Base-by-base conservation (phyloP, 2,888 invertebrate genomes). In the Himalopsyche tibetana region DNA sequence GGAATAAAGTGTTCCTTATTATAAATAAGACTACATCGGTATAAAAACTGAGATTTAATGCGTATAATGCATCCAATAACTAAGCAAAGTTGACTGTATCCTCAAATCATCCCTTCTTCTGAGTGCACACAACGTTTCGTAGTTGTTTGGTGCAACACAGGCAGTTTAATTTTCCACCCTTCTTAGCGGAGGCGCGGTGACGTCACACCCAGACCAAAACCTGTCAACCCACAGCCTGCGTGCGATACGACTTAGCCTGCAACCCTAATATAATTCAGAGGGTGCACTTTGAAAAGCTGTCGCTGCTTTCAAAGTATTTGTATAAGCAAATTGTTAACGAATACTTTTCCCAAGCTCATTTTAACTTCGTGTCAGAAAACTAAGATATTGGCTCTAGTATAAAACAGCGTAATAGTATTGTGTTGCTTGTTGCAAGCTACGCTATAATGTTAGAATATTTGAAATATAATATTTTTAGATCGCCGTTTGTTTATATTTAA, bases 131-230 rank as follows among this genome's bases (percentile, higher is more conserved):
- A 85, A 28, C 45, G 40, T 36, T 45, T 11, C 74, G 55, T 79
- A 28, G 36, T 55, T 36, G 79, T 63, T 63, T 63, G 63, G 74
- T 85, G 87, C 87, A 85, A 40, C 55, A 85, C 19, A 63, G 63
- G 19, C 28, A 63, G 85, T 84, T 84, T 86, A 88, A 88, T 88
- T 88, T 88, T 88, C 88, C 88, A 88, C 86, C 86, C 85, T 86
- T 88, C 88, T 84, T 79, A 87, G 87, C 87, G 82, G 56, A 80
- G 56, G 55, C 87, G 85, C 88, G 84, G 84, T 83, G 79, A 85
- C 86, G 88, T 87, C 88, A 87, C 82, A 40, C 42, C 69, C 86
- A 86, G 84, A 42, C 86, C 51, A n/a, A 69, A 79, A 79, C 38
- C 74, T 63, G 45, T 55, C 83, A 83, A 82, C 45, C 56, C 38